Evolutionary conservation across 1,140 invertebrate genomes (phyloP).

Genomic region (Drosophila subobscura): DNA sequence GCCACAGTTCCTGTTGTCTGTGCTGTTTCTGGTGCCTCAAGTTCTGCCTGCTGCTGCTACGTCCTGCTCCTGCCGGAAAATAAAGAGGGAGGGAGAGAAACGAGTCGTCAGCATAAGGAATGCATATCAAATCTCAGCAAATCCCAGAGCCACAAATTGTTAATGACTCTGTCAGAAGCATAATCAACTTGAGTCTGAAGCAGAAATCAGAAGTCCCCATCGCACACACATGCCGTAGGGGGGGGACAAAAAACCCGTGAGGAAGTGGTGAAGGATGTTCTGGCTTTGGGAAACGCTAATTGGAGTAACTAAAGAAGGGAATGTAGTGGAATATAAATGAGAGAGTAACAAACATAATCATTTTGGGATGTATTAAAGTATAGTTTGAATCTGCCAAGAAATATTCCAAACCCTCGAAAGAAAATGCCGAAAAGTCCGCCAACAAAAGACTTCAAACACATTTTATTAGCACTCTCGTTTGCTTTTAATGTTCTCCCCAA

Average conservation of each 20-base stretch:
- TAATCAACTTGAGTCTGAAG: slow-evolving; percentile 44
- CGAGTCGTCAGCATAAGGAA: slow-evolving; percentile 3
- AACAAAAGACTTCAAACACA: not conserved
- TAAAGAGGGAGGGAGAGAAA: slow-evolving; percentile 6
- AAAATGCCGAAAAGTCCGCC: not conserved
- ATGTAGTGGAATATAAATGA: not conserved
- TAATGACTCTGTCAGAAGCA: slow-evolving; percentile 59
- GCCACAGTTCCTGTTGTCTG: slow-evolving; percentile 15
- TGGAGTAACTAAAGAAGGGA: too few species aligned
- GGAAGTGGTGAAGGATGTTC: slow-evolving; percentile 17
- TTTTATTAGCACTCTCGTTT: not conserved
- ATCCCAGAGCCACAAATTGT: slow-evolving; percentile 45
- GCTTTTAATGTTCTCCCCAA: not conserved
- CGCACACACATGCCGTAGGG: slow-evolving; percentile 9
- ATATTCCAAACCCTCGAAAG: not conserved
- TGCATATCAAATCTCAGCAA: slow-evolving; percentile 53
- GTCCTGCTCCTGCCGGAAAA: slow-evolving; percentile 13
- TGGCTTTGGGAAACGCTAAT: slow-evolving; percentile 1
- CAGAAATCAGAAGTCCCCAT: slow-evolving; percentile 38
- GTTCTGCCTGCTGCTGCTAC: slow-evolving; percentile 5
- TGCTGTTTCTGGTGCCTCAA: not conserved
- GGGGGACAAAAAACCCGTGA: slow-evolving; percentile 5
- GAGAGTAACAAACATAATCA: too few species aligned
- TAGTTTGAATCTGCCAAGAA: not conserved
- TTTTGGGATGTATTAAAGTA: too few species aligned